Conservation (phyloP, 2,113 vertebrate genomes). For the Megaceryle maxima region DNA sequence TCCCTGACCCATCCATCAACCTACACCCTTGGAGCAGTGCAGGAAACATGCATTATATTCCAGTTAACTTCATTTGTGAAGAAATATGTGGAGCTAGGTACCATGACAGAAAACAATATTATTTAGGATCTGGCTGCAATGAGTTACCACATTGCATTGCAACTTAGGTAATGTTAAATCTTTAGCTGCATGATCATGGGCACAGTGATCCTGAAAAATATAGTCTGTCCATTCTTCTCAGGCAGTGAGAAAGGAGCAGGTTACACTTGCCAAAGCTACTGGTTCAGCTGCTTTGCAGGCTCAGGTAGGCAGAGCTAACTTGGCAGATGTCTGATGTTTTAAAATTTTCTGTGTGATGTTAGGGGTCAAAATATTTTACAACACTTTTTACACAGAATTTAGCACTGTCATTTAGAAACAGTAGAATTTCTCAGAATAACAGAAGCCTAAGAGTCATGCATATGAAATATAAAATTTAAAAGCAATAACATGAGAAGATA, state of each 20-base stretch:
- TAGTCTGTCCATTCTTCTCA: background rate
- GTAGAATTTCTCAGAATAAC: background rate
- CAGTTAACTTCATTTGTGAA: background rate
- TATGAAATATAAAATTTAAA: background rate
- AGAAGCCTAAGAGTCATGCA: background rate
- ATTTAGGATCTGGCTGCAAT: background rate
- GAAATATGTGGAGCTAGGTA: background rate
- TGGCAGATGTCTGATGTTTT: background rate
- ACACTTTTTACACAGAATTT: background rate
- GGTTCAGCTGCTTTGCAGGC: background rate
- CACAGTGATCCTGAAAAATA: background rate
- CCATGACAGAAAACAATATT: background rate
- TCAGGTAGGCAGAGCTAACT: background rate
- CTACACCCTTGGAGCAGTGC: background rate
- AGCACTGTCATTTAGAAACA: background rate
- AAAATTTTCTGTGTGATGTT: background rate
- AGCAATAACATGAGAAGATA: background rate
- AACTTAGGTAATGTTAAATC: background rate
- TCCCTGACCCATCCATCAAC: background rate
- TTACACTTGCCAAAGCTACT: background rate
- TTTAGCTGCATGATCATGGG: background rate
- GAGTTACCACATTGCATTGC: background rate
- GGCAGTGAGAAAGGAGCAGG: background rate
- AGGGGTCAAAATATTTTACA: background rate
- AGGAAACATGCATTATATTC: background rate